Evolutionary conservation across 2,888 invertebrate genomes (phyloP).

Genomic region (Conus canariensis): DNA sequence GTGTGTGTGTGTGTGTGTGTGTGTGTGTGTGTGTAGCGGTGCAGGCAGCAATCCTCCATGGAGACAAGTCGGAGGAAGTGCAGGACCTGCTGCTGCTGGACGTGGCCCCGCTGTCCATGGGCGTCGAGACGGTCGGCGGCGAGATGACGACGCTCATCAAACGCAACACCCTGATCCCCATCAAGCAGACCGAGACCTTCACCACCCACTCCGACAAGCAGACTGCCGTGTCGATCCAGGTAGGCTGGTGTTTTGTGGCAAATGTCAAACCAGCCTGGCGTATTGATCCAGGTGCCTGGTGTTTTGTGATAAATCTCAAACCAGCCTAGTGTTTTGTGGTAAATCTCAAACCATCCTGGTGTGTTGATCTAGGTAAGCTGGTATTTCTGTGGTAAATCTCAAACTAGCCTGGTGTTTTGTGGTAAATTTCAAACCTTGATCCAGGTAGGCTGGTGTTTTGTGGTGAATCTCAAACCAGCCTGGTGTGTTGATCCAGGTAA

Average conservation of each 20-base stretch:
- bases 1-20: neutral
- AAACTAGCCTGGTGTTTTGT: neutral
- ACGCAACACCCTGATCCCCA: conserved; percentile 97
- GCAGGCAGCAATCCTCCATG: conserved; percentile 89
- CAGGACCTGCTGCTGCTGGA: conserved; percentile 78
- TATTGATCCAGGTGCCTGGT: too few species aligned
- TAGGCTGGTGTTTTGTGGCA: conserved; percentile 5
- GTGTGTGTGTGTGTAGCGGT: conserved; percentile 83
- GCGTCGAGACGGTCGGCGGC: conserved; percentile 94
- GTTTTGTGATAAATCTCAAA: too few species aligned
- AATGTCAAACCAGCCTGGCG: too few species aligned
- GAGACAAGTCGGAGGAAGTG: conserved; percentile 79
- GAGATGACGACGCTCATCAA: conserved; percentile 98
- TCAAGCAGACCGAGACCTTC: conserved; percentile 97
- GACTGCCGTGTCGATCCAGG: conserved; percentile 85
- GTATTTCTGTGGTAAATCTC: too few species aligned
- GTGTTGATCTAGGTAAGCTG: too few species aligned
- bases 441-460: too few species aligned
- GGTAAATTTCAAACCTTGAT: too few species aligned
- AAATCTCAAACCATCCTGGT: too few species aligned
- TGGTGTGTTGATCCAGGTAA: too few species aligned
- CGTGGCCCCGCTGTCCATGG: conserved; percentile 84
- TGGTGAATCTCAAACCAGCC: too few species aligned
- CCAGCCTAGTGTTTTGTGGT: too few species aligned
- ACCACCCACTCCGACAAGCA: conserved; percentile 96